Percentiles rank a stretch among this genome's conserved stretches.
These are phyloP conservation scores for Lepas anatifera DNA, from an alignment of 2,888 invertebrate genomes.

Conservation along the genomic window DNA sequence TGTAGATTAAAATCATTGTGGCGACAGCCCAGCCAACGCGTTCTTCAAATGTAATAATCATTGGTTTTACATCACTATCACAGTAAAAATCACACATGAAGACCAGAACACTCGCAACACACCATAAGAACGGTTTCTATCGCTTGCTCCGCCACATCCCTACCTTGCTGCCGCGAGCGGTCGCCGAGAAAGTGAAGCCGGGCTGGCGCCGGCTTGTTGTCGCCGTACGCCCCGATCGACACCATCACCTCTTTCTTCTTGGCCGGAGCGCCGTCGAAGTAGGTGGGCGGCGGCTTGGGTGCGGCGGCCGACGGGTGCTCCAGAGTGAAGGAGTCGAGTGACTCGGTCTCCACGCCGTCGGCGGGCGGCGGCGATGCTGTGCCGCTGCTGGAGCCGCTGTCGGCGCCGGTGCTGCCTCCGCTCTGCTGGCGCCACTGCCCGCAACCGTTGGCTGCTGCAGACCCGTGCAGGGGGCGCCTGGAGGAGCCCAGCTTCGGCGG, in stretches of 20 bases:
- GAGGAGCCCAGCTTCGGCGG: too few relatives aligned
- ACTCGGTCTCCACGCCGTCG: slow-evolving; percentile 54
- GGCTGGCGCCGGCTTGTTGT: neutral
- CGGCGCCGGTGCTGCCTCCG: neutral
- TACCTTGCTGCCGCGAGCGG: neutral
- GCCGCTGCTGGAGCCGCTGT: neutral
- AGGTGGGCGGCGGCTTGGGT: slow-evolving; percentile 55
- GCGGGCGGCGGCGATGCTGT: neutral
- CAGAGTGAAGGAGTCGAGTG: slow-evolving; percentile 58
- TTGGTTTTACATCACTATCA: too few relatives aligned
- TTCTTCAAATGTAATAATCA: too few relatives aligned
- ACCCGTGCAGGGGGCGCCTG: too few relatives aligned
- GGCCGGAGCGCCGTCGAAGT: slow-evolving; percentile 39
- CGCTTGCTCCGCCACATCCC: too few relatives aligned
- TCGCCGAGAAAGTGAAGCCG: neutral
- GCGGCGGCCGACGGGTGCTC: slow-evolving; percentile 48
- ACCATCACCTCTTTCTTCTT: neutral
- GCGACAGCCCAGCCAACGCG: too few relatives aligned
- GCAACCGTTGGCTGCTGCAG: too few relatives aligned
- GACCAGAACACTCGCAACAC: neutral
- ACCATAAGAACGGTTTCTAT: too few relatives aligned
- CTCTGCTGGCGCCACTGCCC: too few relatives aligned
- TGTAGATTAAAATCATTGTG: too few relatives aligned
- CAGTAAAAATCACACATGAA: too few relatives aligned
- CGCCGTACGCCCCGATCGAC: neutral